These are phyloP conservation scores for Pseudomyrmex concolor DNA, from an alignment of 1,140 invertebrate species.

Conservation along the genomic window DNA sequence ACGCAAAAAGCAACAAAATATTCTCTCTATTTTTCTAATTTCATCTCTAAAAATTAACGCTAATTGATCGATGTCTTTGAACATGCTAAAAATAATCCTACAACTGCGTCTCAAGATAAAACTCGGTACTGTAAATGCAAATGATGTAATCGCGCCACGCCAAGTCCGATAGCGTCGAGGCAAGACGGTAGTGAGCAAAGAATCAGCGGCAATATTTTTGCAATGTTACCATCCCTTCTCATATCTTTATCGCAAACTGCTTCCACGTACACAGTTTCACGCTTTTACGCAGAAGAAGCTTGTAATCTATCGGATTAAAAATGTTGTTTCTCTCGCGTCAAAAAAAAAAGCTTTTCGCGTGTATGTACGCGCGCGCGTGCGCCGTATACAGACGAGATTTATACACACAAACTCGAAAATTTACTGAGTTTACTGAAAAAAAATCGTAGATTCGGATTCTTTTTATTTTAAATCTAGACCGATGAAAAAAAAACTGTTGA, in stretches of 20 bases:
- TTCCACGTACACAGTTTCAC: conserved; percentile 45
- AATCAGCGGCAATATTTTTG: conserved; percentile 68
- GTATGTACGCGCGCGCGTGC: not conserved
- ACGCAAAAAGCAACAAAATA: conserved; percentile 5
- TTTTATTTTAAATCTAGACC: not conserved
- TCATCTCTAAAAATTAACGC: not conserved
- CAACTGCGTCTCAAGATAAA: not conserved
- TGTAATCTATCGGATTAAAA: conserved; percentile 69
- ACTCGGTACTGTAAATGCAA: conserved; percentile 32
- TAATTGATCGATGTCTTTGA: not conserved
- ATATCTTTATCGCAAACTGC: conserved; percentile 45
- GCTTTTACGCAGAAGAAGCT: conserved; percentile 59
- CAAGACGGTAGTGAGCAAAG: conserved; percentile 35
- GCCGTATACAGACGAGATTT: conserved; percentile 18
- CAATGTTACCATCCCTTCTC: conserved; percentile 31
- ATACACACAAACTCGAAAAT: conserved; percentile 11
- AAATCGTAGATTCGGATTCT: conserved; percentile 12
- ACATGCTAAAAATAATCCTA: conserved; percentile 27
- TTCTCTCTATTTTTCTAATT: not conserved
- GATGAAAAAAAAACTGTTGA: not conserved
- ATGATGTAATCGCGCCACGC: conserved; percentile 40
- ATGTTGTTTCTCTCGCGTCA: conserved; percentile 37
- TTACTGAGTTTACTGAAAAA: not conserved
- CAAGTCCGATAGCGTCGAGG: conserved; percentile 56
- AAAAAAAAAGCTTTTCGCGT: conserved; percentile 36